Conservation (phyloP, 2,113 vertebrate genomes). For the Scomber japonicus region DNA sequence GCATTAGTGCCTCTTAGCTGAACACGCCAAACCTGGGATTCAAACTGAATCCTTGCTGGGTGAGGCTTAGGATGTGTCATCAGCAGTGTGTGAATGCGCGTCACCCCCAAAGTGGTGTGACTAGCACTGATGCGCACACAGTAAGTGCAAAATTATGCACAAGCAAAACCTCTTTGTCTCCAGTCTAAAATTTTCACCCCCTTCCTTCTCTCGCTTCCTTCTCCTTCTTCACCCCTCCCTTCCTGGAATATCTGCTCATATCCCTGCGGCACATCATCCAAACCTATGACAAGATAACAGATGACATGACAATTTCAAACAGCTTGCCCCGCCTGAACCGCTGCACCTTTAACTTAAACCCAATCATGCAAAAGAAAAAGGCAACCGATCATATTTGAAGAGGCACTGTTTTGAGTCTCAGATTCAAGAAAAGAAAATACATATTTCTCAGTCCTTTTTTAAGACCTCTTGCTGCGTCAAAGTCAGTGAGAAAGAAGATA, state of each 20-base stretch:
- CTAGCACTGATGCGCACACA: slow-evolving; percentile 38
- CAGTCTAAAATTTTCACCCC: slow-evolving; percentile 16
- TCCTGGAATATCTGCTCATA: slow-evolving; percentile 29
- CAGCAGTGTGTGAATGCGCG: slow-evolving; percentile 23
- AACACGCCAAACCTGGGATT: slow-evolving; percentile 78
- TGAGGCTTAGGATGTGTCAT: slow-evolving; percentile 76
- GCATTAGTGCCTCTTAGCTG: slow-evolving; percentile 80
- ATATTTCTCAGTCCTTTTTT: slow-evolving; percentile 40
- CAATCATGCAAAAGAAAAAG: slow-evolving; percentile 49
- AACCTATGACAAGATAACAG: slow-evolving; percentile 61
- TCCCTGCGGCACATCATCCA: slow-evolving; percentile 46
- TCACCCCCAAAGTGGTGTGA: slow-evolving; percentile 26
- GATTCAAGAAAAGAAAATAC: slow-evolving; percentile 28
- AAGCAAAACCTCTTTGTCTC: slow-evolving; percentile 53
- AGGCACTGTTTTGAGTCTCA: slow-evolving; percentile 22
- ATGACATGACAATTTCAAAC: slow-evolving; percentile 44
- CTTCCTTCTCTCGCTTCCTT: neutral
- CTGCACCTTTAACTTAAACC: slow-evolving; percentile 62
- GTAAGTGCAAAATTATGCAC: slow-evolving; percentile 64
- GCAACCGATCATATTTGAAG: neutral
- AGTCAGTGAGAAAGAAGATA: slow-evolving; percentile 52
- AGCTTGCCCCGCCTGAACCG: slow-evolving; percentile 41
- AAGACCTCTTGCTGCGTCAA: slow-evolving; percentile 39
- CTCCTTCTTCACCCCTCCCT: slow-evolving; percentile 6
- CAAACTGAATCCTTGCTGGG: slow-evolving; percentile 68